phyloP scores from a whole-genome alignment of 2,797 vertebrate genomes.

The Sternarchorhynchus goeldii region DNA sequence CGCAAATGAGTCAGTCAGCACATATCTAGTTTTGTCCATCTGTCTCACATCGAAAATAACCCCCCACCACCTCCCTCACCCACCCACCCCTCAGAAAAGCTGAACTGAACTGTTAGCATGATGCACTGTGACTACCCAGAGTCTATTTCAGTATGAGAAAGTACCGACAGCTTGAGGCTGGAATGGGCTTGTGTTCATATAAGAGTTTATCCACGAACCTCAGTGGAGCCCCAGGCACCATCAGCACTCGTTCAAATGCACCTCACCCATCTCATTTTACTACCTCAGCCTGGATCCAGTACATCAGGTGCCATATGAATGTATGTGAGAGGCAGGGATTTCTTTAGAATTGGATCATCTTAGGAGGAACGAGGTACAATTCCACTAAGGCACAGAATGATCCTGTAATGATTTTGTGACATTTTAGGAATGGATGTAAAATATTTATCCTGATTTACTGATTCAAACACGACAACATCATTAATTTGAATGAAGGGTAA shows the following conservation, averaged over 20 bases:
- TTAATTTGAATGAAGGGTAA: constrained; percentile 6
- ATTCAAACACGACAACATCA: not conserved
- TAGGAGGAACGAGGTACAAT: constrained; percentile 31
- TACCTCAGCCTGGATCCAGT: constrained; percentile 18
- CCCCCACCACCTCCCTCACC: not conserved
- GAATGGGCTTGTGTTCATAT: constrained; percentile 46
- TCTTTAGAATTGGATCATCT: constrained; percentile 37
- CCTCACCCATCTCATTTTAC: constrained; percentile 39
- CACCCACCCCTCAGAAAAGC: constrained; percentile 12
- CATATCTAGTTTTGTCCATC: constrained; percentile 18
- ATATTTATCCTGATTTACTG: constrained; percentile 15
- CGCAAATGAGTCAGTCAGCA: constrained; percentile 35
- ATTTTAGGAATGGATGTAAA: not conserved
- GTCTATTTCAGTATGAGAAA: constrained; percentile 61
- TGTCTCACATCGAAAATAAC: constrained; percentile 23
- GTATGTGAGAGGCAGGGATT: constrained; percentile 15
- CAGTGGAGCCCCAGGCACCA: constrained; percentile 28
- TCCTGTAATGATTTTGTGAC: not conserved
- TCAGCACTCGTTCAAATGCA: constrained; percentile 48
- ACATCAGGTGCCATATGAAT: constrained; percentile 48
- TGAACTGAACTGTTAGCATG: constrained; percentile 33
- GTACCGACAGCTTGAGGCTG: constrained; percentile 46
- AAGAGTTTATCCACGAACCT: constrained; percentile 57
- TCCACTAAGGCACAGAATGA: not conserved
- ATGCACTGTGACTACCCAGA: constrained; percentile 22